Evolutionary conservation across 1,140 invertebrate species (phyloP).

Genomic region (Caenorhabditis brenneri): DNA sequence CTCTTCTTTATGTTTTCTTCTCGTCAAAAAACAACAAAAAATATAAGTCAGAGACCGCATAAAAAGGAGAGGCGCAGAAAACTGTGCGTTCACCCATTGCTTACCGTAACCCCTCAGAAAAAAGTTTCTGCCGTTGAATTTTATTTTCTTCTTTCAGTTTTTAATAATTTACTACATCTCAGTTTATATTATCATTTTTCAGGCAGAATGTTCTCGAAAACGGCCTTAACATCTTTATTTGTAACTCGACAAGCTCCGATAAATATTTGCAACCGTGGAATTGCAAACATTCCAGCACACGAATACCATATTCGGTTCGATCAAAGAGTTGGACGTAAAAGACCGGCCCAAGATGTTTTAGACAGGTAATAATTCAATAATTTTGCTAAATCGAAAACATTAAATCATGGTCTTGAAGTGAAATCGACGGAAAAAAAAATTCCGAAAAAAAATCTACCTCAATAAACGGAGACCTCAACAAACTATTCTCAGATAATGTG

Average conservation of each 20-base stretch:
- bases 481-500: too few species aligned
- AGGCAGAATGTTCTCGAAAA: background rate
- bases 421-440: too few species aligned
- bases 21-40: background rate
- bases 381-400: background rate
- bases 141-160: background rate
- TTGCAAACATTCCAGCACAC: constrained; percentile 66
- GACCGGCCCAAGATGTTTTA: constrained; percentile 67
- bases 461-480: too few species aligned
- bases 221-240: background rate
- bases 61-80: background rate
- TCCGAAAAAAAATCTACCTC: too few species aligned
- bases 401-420: background rate
- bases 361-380: constrained; percentile 52
- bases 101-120: background rate
- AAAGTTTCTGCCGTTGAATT: background rate
- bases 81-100: background rate
- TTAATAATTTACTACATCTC: background rate
- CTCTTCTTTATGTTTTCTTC: background rate
- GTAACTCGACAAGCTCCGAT: background rate
- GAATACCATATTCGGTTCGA: constrained; percentile 71
- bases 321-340: constrained; percentile 63
- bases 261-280: constrained; percentile 47
- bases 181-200: background rate
- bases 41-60: background rate